phyloP scores from a whole-genome alignment of 37 sponge, comb jelly and placozoan genomes.

The Chondrosia reniformis region DNA sequence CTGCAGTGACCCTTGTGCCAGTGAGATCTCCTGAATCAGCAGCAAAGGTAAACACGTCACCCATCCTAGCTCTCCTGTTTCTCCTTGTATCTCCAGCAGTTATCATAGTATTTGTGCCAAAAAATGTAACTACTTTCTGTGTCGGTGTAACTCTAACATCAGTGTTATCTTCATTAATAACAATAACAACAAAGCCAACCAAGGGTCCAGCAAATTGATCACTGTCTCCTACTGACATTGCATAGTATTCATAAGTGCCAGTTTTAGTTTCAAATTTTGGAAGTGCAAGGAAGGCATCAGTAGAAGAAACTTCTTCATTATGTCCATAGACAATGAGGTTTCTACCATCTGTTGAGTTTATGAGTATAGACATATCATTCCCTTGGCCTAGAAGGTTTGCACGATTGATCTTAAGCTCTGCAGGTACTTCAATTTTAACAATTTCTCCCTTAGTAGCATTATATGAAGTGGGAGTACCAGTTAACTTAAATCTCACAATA shows the following conservation, averaged over 20 bases:
- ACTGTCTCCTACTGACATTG: not conserved
- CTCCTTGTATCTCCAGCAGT: no score
- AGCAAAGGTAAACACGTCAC: no score
- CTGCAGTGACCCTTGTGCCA: conserved; percentile 25
- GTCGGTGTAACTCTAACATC: conserved; percentile 33
- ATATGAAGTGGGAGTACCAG: no score
- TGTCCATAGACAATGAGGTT: conserved; percentile 44
- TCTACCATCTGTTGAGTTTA: conserved; percentile 6
- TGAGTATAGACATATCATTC: no score
- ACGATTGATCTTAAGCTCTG: not conserved
- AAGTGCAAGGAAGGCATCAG: conserved; percentile 50
- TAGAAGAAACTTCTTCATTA: conserved; percentile 18
- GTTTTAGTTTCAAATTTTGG: conserved; percentile 21
- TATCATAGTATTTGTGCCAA: no score
- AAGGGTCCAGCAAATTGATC: not conserved
- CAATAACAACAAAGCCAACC: conserved; percentile 2
- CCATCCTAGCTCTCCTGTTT: not conserved
- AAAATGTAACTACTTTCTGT: no score
- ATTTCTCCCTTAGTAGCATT: not conserved
- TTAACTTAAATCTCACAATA: conserved; percentile 4
- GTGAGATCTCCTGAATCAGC: conserved; percentile 19
- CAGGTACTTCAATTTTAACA: not conserved
- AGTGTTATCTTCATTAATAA: conserved; percentile 47
- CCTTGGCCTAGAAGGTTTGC: no score
- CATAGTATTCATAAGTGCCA: conserved; percentile 39